Percentiles rank a stretch among this genome's conserved stretches.
These are phyloP conservation scores for Acanthurus tractus DNA, from an alignment of 2,797 vertebrate species.

Conservation along the genomic window DNA sequence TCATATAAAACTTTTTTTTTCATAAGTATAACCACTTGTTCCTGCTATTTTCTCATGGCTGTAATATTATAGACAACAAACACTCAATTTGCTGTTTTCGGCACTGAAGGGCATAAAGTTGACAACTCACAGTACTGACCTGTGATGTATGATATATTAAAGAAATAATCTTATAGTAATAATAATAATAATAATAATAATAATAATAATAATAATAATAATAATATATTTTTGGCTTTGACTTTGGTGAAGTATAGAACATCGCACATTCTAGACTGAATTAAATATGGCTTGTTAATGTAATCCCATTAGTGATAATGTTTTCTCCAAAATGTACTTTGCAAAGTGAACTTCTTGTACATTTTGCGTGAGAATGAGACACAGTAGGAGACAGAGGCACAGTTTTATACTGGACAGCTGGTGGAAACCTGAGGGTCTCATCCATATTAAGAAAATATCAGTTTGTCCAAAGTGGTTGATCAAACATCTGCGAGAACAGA, in stretches of 20 bases:
- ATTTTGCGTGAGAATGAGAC: not conserved
- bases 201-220: too few relatives aligned
- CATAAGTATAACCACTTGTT: constrained; percentile 22
- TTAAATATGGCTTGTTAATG: not conserved
- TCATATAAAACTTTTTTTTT: constrained; percentile 19
- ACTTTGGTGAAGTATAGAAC: not conserved
- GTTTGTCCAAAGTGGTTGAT: not conserved
- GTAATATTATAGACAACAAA: not conserved
- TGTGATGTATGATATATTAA: not conserved
- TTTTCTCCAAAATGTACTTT: not conserved
- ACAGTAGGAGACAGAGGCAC: not conserved
- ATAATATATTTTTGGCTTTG: too few relatives aligned
- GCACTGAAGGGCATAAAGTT: not conserved
- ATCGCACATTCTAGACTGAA: not conserved
- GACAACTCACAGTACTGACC: not conserved
- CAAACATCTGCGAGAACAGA: not conserved
- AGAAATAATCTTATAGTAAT: too few relatives aligned
- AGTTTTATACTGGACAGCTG: not conserved
- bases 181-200: too few relatives aligned
- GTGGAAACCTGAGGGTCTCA: not conserved
- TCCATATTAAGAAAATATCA: not conserved
- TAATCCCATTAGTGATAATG: not conserved
- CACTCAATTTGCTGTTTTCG: not conserved
- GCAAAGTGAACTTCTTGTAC: too few relatives aligned
- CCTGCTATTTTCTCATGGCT: constrained; percentile 8